Conservation (phyloP, 2,888 invertebrate genomes). For the Conus canariensis region DNA sequence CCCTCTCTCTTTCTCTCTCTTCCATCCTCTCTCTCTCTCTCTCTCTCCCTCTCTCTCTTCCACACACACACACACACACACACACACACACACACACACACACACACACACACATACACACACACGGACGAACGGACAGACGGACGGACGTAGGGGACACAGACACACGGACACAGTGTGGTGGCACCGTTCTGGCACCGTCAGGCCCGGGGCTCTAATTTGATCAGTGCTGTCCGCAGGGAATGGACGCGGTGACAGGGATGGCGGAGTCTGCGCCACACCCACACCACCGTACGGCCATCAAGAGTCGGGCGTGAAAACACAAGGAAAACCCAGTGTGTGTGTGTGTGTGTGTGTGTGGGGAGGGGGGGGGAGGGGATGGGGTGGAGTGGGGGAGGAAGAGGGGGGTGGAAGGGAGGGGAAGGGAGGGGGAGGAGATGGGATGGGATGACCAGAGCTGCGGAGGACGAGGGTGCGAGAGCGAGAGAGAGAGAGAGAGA, state of each 20-base stretch:
- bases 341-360: not conserved
- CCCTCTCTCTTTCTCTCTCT: no score
- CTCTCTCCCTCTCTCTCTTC: no score
- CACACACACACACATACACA: not conserved
- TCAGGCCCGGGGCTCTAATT: not conserved
- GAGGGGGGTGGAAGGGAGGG: no score
- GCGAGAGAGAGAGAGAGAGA: no score
- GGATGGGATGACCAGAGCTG: not conserved
- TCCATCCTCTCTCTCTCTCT: no score
- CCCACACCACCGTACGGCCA: constrained; percentile 7
- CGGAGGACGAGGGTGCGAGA: no score
- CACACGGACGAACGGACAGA: not conserved
- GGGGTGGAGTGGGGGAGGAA: no score
- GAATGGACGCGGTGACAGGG: not conserved
- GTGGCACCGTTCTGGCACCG: not conserved
- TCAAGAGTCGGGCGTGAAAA: constrained; percentile 22
- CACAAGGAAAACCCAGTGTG: constrained; percentile 3
- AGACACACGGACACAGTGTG: not conserved
- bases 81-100: not conserved
- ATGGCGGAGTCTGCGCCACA: not conserved
- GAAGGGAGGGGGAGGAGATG: not conserved
- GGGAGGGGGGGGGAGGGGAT: not conserved
- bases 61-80: not conserved
- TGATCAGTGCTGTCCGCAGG: not conserved
- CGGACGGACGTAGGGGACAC: not conserved